Evolutionary conservation across 2,113 vertebrate genomes (phyloP), one percentile per base, ranked within the genome.

Genomic region (Motacilla alba): DNA sequence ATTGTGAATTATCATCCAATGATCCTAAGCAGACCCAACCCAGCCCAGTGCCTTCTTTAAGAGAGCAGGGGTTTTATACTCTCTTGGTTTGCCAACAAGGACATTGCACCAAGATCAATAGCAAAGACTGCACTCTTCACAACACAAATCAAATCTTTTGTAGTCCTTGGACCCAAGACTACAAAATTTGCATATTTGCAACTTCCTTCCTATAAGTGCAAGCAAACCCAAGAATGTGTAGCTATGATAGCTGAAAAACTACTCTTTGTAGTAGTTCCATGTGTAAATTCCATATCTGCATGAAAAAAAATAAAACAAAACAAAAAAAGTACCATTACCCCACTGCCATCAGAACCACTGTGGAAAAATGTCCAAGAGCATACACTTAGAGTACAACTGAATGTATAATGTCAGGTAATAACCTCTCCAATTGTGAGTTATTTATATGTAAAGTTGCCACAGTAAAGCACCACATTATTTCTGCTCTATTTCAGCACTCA

Each of bases 401-500:
- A 87, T 35, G 22, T 19, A 18, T 67, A 41, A 82, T 7, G 37
- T 24, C 81, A 70, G 64, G 37, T 55, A 94, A 81, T 3, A 5
- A 91, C 44, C 39, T 72, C 90, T 92, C 59, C 50, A 59, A 31
- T 39, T 67, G 30, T 44, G 39, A 47, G 73, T 68, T 92, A 89
- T 84, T 87, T 79, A 50, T 64, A 77, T 55, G 55, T 60, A 82
- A 89, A 96, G 81, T 46, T 72, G 31, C 44, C 81, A 72, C n/a
- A 41, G 59, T 24, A 79, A 94, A 95, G 62, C 62, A 78, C 26
- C 18, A 2, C 26, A 43, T 83, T 66, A 91, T 46, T 91, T 94
- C 84, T 93, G 87, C 89, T 95, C 90, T 73, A 66, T 35, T 87
- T 95, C 90, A 87, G 72, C 59, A 53, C 30, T 66, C 89, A 33